Evolutionary conservation across 2,888 invertebrate genomes (phyloP), one percentile per base, ranked within the genome.

Genomic region (Andrena minutula): DNA sequence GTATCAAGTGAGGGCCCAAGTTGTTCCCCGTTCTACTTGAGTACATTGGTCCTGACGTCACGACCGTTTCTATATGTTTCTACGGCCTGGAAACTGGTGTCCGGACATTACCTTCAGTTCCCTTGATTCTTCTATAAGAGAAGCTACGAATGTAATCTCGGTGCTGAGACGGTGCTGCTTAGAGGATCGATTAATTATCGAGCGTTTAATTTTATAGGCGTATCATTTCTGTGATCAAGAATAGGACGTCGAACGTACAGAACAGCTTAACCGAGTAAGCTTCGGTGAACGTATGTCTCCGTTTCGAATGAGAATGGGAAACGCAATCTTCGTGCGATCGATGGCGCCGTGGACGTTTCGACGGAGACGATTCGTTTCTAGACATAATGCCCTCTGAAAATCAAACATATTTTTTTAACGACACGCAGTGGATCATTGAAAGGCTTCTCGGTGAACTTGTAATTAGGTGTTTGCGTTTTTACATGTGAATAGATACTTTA

Each of bases 81-180:
- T 51, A 12, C 23, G 12, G 41, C 60, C 8, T 5, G 56, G 49
- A 26, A 60, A 79, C 51, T 66, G 20, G 53, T 64, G 63, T 0
- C 41, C 35, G 32, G 23, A 82, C 49, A 10, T 16, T 69, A 56
- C n/a, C 63, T 16, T 51, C 16, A 10, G 30, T 53, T 58, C 8
- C 28, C 30, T 32, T 32, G 23, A 26, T 12, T 56, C 64, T 12
- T 30, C n/a, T 53, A n/a, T 51, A 56, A 53, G 35, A 56, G 23
- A 26, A 35, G 58, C 30, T 49, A 16, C 56, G 10, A n/a, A 35
- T 60, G 61, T 73, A 47, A 94, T 94, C 85, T 94, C 85, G 95
- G 87, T 88, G 89, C 89, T 87, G 71, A 80, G 58, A 78, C 47
- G 87, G 87, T 87, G 89, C 87, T 88, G 69, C 75, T 41, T 82